Evolutionary conservation across 2,888 invertebrate species (phyloP), one percentile per base, ranked within the genome.

Genomic region (Dendrolimus pini): DNA sequence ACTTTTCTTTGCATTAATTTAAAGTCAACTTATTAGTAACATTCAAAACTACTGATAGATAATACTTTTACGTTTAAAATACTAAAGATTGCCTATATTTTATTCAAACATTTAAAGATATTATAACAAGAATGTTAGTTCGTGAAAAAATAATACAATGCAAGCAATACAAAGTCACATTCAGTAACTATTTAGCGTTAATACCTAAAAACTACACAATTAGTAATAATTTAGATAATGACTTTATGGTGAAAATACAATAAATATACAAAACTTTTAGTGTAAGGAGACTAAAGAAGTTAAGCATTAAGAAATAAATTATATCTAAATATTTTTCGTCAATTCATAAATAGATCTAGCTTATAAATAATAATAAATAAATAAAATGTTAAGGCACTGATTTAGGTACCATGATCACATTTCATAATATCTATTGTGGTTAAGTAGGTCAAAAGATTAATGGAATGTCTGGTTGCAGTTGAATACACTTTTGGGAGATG

Each of bases 301-400:
- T 76, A 70, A 75, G 76, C 77, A 72, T 66, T 69, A 69, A 71
- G 74, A 73, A 79, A 77, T 77, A 80, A 79, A 74, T 84, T 78
- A 82, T 70, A 72, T 75, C 78, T 81, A 79, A 77, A 78, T 78
- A 74, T 64, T 73, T 80, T 80, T 75, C 74, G 85, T 86, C 85
- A 86, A 80, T 82, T 81, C 79, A 83, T 83, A 85, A 87, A 88
- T 86, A 87, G 74, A 82, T 80, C 78, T 85, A 87, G 79, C 85
- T 83, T 89, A 86, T 75, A 82, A 83, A 78, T 88, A 86, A 87
- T 82, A 89, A 89, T 89, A 88, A 89, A 90, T 89, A 88, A 88
- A 72, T 81, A 80, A 75, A 85, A 85, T 88, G 80, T 83, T 89
- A 89, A 89, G 89, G 89, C 89, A 89, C 89, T 76, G 82, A 72